These are phyloP conservation scores for Anoura caudifer DNA, from an alignment of 2,113 vertebrate genomes.

Conservation along the genomic window DNA sequence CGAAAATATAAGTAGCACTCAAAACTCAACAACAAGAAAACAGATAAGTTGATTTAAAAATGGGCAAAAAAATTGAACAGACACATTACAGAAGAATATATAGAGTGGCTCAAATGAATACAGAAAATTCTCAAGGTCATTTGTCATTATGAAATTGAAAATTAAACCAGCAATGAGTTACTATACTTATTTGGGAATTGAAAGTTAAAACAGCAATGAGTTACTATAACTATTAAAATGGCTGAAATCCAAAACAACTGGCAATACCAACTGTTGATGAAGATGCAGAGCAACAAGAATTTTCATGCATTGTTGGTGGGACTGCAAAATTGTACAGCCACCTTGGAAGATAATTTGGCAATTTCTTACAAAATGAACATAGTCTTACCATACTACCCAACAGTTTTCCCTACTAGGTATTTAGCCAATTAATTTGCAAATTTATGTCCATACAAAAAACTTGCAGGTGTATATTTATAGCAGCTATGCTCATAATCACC, in stretches of 20 bases:
- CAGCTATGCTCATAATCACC: not conserved
- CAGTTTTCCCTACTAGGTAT: not conserved
- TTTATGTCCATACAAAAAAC: not conserved
- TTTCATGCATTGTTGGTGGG: not conserved
- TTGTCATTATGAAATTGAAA: not conserved
- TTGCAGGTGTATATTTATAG: not conserved
- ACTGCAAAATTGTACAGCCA: not conserved
- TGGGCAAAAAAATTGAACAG: not conserved
- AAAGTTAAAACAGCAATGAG: not conserved
- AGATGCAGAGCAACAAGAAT: not conserved
- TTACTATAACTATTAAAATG: not conserved
- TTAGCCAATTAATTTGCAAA: not conserved
- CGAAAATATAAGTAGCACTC: not conserved
- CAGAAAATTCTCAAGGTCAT: not conserved
- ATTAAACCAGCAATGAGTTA: not conserved
- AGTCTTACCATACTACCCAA: not conserved
- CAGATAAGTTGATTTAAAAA: not conserved
- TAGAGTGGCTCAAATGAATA: not conserved
- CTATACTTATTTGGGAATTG: not conserved
- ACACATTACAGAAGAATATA: not conserved
- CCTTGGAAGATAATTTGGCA: not conserved
- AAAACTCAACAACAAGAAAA: not conserved
- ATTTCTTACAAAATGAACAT: conserved; percentile 1
- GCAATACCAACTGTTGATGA: not conserved
- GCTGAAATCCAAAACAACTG: not conserved